Evolutionary conservation across 2,888 invertebrate species (phyloP).

Genomic region (Periphyllus acericola): DNA sequence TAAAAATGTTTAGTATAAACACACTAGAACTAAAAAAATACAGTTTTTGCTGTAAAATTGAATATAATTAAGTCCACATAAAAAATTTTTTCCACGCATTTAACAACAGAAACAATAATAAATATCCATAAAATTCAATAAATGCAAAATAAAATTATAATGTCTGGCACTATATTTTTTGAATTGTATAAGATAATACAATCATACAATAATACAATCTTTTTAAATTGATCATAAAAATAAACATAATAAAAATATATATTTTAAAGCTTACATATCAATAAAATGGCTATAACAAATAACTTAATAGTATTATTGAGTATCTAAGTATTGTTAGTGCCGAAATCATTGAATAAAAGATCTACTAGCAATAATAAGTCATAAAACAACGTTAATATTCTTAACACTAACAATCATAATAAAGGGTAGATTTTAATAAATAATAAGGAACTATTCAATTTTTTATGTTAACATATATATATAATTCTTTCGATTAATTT

Average conservation of each 20-base stretch:
- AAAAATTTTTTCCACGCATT: background rate
- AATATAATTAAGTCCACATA: background rate
- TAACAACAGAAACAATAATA: background rate
- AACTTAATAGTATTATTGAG: conserved; percentile 13
- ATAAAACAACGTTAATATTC: background rate
- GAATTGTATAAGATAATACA: conserved; percentile 1
- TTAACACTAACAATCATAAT: conserved; percentile 30
- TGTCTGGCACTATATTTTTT: conserved; percentile 24
- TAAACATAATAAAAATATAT: conserved; percentile 39
- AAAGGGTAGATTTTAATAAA: background rate
- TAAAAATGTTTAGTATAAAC: background rate
- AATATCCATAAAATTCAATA: background rate
- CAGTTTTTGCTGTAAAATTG: background rate
- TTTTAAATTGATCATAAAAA: conserved; percentile 22
- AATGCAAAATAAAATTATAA: background rate
- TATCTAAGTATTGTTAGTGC: conserved; percentile 38
- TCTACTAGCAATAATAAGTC: conserved; percentile 1
- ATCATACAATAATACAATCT: background rate
- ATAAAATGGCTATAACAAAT: conserved; percentile 35
- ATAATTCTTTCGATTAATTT: background rate
- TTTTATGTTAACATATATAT: background rate
- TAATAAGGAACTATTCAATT: conserved; percentile 40
- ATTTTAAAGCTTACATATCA: conserved; percentile 11
- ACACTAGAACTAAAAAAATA: background rate
- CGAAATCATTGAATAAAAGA: background rate